Conservation (phyloP, 2,113 vertebrate genomes). For the Grus americana region DNA sequence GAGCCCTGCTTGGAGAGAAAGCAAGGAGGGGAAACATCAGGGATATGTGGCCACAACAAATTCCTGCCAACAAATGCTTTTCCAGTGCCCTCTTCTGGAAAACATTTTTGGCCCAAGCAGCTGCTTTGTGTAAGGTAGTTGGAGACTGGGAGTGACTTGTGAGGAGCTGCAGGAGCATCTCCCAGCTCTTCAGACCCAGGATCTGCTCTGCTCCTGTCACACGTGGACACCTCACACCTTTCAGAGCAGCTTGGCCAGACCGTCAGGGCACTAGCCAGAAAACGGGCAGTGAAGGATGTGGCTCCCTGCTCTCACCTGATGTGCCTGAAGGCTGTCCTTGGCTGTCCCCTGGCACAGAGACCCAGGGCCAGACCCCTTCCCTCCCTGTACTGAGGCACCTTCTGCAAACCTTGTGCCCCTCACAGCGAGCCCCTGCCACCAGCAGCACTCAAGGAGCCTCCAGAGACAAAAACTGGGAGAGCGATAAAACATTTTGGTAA, state of each 20-base stretch:
- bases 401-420: not conserved
- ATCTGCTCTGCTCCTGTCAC: not conserved
- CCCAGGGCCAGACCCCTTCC: not conserved
- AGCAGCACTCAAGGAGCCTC: not conserved
- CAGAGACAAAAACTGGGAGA: not conserved
- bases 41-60: not conserved
- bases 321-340: not conserved
- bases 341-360: not conserved
- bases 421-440: not conserved
- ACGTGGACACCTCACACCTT: rapidly evolving
- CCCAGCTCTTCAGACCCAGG: not conserved
- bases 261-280: not conserved
- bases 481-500: not conserved
- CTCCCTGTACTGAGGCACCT: not conserved
- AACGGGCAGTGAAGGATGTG: not conserved
- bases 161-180: not conserved
- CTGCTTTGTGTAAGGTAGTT: not conserved
- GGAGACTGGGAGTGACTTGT: not conserved
- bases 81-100: slow-evolving; percentile 70
- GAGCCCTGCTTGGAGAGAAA: not conserved
- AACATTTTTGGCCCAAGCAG: not conserved
- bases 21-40: not conserved
- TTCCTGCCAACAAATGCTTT: slow-evolving; percentile 46
- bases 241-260: not conserved
- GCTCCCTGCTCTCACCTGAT: not conserved